These are phyloP conservation scores for Drosophila melanosoma DNA, from an alignment of 2,888 invertebrate species.

Conservation along the genomic window DNA sequence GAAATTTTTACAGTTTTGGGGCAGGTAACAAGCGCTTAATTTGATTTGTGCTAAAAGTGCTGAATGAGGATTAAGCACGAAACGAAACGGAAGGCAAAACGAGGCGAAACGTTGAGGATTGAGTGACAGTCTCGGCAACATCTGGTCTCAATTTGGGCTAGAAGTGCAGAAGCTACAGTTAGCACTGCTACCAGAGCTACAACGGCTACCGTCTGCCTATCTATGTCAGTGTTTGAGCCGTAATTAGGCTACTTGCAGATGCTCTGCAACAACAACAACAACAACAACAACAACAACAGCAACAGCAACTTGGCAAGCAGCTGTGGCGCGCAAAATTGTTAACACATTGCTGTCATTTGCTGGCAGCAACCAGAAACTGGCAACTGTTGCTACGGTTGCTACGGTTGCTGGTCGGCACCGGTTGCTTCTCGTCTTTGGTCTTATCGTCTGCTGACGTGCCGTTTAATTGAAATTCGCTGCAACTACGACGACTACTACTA, in stretches of 20 bases:
- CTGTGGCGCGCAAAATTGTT: constrained; percentile 77
- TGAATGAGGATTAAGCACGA: constrained; percentile 71
- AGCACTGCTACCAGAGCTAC: constrained; percentile 16
- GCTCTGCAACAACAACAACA: constrained; percentile 21
- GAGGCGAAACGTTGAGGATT: constrained; percentile 1
- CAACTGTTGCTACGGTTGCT: constrained; percentile 29
- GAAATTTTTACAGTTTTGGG: constrained; percentile 61
- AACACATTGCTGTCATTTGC: constrained; percentile 77
- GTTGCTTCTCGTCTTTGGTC: constrained; percentile 36
- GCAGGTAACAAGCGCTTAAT: constrained; percentile 67
- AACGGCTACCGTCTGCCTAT: constrained; percentile 56
- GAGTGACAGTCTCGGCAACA: constrained; percentile 26
- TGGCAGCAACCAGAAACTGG: constrained; percentile 27
- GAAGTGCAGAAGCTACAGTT: constrained; percentile 53
- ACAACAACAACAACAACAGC: constrained; percentile 26
- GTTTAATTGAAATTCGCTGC: constrained; percentile 77
- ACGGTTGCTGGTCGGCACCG: constrained; percentile 28
- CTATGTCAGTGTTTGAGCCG: constrained; percentile 72
- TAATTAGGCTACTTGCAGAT: constrained; percentile 76
- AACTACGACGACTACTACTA: constrained; percentile 18
- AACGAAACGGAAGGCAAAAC: constrained; percentile 17
- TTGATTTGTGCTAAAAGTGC: constrained; percentile 67
- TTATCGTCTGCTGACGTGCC: constrained; percentile 71
- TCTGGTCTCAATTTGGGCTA: constrained; percentile 39
- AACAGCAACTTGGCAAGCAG: constrained; percentile 42